Base-by-base conservation (phyloP, 2,113 vertebrate species). In the Otolemur garnettii region DNA sequence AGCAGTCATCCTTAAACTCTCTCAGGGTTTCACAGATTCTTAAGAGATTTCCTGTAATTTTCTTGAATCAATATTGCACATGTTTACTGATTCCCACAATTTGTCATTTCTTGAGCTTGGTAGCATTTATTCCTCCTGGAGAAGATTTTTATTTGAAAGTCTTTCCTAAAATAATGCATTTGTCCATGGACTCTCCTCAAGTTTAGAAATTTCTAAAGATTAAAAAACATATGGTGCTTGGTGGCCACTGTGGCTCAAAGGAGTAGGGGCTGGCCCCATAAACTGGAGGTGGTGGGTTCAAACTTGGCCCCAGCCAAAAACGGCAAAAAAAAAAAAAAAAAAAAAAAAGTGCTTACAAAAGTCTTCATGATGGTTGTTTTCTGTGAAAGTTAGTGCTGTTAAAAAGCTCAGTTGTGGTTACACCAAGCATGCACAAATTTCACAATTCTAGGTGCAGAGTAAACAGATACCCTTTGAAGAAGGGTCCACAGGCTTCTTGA, bases 331-430 rank as follows among this genome's bases (percentile, higher is more conserved):
- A 38, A 38, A 38, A 38, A 38, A 38, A 38, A 38, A 38, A 38
- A 38, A 38, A 38, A 38, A 38, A 38, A 38, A 38, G 38, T 38
- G 38, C 19, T n/a, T 33, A 1, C 45, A 80, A 55, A 81, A 57
- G 10, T 15, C 12, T 84, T 19, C 7, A 35, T 3, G 12, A 35
- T 18, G 6, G 17, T 50, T 79, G 45, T 22, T 42, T 59, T 68
- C 62, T 60, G 71, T 45, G 64, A 13, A 79, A 45, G 33, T 18
- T 8, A 14, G 64, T 33, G 28, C 7, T 69, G 7, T 17, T 0
- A 1, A 22, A 59, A 77, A 45, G 22, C 19, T 30, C 14, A 30
- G 55, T 55, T 0, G 0, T 21, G 4, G 2, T 5, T 4, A 7
- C 24, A 4, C 17, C 2, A 18, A 35, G 45, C 75, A 62, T 13